Evolutionary conservation across 2,113 vertebrate species (phyloP), one percentile per base, ranked within the genome.

Genomic region (Paedocypris sp.): DNA sequence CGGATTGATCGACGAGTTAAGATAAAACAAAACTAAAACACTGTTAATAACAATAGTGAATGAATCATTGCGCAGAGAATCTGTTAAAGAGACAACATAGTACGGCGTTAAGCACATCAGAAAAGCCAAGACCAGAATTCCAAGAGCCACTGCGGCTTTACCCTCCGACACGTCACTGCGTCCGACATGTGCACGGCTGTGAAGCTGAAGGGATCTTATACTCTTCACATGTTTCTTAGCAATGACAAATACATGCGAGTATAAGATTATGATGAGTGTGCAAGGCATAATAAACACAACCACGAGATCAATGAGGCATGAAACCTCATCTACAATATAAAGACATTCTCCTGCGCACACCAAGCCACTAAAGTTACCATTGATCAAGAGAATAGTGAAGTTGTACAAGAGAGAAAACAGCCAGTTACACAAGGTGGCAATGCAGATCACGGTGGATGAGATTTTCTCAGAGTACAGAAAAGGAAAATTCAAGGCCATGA

Each of bases 1-100:
- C 0, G 73, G 73, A 61, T 75, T 75, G 32, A 75, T 66, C 1
- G 64, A 33, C 3, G 71, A 75, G 23, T 75, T 75, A 1, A 74
- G 18, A 13, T 49, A 66, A 29, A 73, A 58, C 6, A 72, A 15
- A 20, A 60, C 52, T 19, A 58, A 42, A 25, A 53, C 49, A 36
- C 51, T 53, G 33, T 61, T 54, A 2, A 68, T 22, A 4, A 51
- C 3, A 33, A 42, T 2, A 19, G 31, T 18, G 3, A 54, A 54
- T 4, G 36, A 45, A 11, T 54, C 36, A 32, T 38, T 16, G 3
- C 6, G 13, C 6, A 26, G 19, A 5, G 15, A 36, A 43, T 8
- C 31, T 1, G 60, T 41, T 12, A 73, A 61, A 31, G 43, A 54
- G 7, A 23, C 63, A 12, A 64, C 32, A n/a, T 71, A 76, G 38